phyloP scores from a whole-genome alignment of 1,140 invertebrate genomes.

The Asobara japonica region DNA sequence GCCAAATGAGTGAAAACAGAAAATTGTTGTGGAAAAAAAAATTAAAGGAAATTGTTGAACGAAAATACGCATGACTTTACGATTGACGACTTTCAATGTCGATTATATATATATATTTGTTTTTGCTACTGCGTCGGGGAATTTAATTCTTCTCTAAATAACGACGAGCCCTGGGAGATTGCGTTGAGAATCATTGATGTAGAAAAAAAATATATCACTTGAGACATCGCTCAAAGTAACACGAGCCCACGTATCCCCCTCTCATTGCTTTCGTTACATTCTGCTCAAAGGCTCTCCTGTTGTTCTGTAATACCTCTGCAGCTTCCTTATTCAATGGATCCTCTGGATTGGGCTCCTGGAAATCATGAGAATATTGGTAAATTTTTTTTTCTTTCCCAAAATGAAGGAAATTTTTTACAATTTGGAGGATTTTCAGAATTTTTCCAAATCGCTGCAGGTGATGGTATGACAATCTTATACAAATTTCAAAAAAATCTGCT shows the following conservation, averaged over 20 bases:
- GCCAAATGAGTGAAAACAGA: conserved; percentile 52
- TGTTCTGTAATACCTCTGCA: conserved; percentile 96
- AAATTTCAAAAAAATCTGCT: too few relatives aligned
- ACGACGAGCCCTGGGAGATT: conserved; percentile 44
- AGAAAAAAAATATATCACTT: conserved; percentile 77
- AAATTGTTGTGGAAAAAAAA: neutral
- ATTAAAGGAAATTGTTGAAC: neutral
- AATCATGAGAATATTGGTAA: conserved; percentile 42
- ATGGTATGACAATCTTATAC: too few relatives aligned
- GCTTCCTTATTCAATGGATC: conserved; percentile 99
- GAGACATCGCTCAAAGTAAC: conserved; percentile 94
- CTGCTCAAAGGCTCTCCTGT: conserved; percentile 93
- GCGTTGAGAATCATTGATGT: conserved; percentile 28
- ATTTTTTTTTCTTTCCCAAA: too few relatives aligned
- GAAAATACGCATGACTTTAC: neutral
- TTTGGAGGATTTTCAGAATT: too few relatives aligned
- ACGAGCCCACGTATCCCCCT: conserved; percentile 91
- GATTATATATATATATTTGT: neutral
- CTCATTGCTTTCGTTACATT: conserved; percentile 97
- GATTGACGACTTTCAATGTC: neutral
- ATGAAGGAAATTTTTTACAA: too few relatives aligned
- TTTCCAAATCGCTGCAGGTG: too few relatives aligned
- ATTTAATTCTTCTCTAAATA: conserved; percentile 27
- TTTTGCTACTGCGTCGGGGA: conserved; percentile 8
- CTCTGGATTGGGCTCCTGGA: conserved; percentile 96